Conservation (phyloP, 2,113 vertebrate genomes). For the Etia nguti region DNA sequence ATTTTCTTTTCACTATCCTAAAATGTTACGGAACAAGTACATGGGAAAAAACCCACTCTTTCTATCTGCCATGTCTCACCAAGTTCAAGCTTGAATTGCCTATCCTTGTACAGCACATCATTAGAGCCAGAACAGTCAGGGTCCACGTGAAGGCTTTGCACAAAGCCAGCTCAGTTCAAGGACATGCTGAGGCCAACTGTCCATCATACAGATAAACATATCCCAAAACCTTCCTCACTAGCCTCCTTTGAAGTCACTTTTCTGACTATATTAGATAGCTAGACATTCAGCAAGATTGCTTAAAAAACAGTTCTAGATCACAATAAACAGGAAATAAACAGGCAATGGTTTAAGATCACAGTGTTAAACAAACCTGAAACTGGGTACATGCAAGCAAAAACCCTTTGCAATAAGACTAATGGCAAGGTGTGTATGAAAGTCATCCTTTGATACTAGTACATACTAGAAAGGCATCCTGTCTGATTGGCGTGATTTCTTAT, state of each 20-base stretch:
- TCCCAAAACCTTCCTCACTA: background rate
- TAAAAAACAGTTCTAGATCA: background rate
- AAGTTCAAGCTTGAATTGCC: background rate
- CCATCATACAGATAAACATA: background rate
- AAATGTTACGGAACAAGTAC: background rate
- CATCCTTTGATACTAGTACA: background rate
- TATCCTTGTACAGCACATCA: background rate
- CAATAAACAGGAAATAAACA: background rate
- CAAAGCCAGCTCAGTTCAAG: background rate
- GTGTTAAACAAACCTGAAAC: background rate
- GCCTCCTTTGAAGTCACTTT: background rate
- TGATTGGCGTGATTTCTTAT: background rate
- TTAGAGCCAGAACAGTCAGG: background rate
- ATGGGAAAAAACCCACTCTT: accelerated
- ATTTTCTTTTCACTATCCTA: background rate
- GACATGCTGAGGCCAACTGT: background rate
- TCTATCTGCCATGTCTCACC: background rate
- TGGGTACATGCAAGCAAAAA: background rate
- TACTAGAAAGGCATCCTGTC: background rate
- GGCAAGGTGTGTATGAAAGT: background rate
- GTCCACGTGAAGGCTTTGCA: background rate
- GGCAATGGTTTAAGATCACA: background rate
- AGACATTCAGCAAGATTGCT: background rate
- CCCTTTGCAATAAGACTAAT: background rate
- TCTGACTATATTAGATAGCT: background rate